Conservation (phyloP, 2,113 vertebrate genomes). For the Pteruthius melanotis region DNA sequence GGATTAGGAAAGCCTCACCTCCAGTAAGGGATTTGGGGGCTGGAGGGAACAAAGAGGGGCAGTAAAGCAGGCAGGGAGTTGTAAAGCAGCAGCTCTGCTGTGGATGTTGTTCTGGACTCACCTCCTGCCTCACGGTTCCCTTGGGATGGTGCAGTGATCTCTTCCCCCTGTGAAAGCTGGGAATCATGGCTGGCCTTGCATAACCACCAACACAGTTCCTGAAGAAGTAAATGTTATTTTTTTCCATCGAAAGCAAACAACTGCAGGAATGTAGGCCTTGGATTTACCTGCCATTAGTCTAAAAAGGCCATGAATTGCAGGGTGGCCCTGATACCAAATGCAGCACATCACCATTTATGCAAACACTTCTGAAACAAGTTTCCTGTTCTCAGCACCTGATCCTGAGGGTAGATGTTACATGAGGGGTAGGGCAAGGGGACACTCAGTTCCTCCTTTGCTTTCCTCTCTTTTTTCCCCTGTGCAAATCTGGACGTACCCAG, state of each 20-base stretch:
- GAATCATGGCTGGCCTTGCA: not conserved
- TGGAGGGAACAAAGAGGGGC: too few relatives aligned
- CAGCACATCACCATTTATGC: not conserved
- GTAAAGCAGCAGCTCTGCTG: not conserved
- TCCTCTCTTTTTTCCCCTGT: not conserved
- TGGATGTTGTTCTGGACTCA: not conserved
- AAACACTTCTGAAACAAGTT: not conserved
- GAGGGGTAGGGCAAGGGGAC: not conserved
- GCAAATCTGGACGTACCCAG: not conserved
- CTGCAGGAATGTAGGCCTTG: not conserved
- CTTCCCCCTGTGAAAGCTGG: not conserved
- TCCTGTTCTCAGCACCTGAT: not conserved
- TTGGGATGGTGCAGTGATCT: not conserved
- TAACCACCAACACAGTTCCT: not conserved
- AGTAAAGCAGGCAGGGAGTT: too few relatives aligned
- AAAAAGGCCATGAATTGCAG: not conserved
- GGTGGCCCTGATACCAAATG: not conserved
- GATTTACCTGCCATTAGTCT: not conserved
- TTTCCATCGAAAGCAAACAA: not conserved
- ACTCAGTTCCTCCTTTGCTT: not conserved
- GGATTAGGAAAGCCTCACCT: not conserved
- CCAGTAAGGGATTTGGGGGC: too few relatives aligned
- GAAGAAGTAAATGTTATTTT: not conserved
- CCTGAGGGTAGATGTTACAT: accelerated
- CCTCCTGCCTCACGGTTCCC: not conserved